Evolutionary conservation across 92 coral and sea anemone genomes (phyloP), one percentile per base, ranked within the genome.

Genomic region (Chrysogorgia sp.): DNA sequence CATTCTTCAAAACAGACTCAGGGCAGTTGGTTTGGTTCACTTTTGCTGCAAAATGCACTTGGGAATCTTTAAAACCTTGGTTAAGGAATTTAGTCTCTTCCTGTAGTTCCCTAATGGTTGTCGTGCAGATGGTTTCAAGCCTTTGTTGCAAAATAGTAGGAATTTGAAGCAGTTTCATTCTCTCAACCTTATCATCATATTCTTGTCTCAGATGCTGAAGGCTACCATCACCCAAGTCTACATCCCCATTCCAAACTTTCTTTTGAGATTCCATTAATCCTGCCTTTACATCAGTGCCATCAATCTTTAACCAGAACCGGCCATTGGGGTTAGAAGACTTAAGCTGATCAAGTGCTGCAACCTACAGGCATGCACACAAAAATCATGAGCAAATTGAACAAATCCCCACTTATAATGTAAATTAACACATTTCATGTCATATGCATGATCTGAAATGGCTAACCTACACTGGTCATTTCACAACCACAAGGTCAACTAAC

Each of bases 1-100:
- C 57, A 37, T 86, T 34, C 70, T 86, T 81, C 7, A 81, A 66
- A 2, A 76, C 72, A 40, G 65, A 81, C 35, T 86, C 90, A 7
- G 84, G 85, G 50, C 77, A 71, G 21, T 74, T 80, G n/a, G 85
- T n/a, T 20, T 85, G 68, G 24, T 47, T 41, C 13, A 80, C 29
- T 65, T 85, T 85, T 35, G 65, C 61, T 4, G 63, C 82, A 64
- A 80, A 81, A 49, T 80, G 40, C 9, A 35, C 67, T 15, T 53
- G 40, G 8, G 77, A 71, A 25, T 55, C 64, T 20, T 72, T 75
- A 13, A 86, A 66, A 37, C 89, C 89, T 22, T 5, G 28, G 40
- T 40, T 50, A 60, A 86, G 40, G 45, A 74, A 86, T 21, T 1
- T 58, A 63, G 20, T 40, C 30, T 86, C 86, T 52, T 55, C 78